Evolutionary conservation across 1,140 invertebrate genomes (phyloP), one percentile per base, ranked within the genome.

Genomic region (Berghia stephanieae): DNA sequence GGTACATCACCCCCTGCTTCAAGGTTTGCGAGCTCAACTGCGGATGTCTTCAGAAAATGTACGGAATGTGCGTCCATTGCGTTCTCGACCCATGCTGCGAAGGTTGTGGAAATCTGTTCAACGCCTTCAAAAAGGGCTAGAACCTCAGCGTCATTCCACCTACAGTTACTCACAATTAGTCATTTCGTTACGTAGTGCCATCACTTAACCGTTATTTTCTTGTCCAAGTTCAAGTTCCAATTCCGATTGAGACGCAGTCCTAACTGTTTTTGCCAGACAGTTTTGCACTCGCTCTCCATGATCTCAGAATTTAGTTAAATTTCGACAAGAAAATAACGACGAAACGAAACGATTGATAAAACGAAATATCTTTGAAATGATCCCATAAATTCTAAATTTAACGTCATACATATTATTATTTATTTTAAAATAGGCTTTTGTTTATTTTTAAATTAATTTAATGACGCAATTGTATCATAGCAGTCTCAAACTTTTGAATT

Each of bases 41-140:
- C 83, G 92, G 92, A 0, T 91, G 92, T 2, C 87, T 90, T 1
- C 91, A 92, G 66, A 92, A 92, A n/a, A 91, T 93, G 79, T 89
- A 92, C 52, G 88, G 90, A 24, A 88, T 91, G 0, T 91, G 91
- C 80, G 89, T 93, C 66, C 91, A 81, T 43, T 86, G 85, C 70
- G 83, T 77, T 31, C 24, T 81, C 36, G 80, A 82, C 42, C 85
- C 85, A 0, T 71, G 67, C 21, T 85, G 79, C 34, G 83, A 84
- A 40, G 77, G 81, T 16, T 81, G 78, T 75, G 82, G 81, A 3
- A 31, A 74, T 18, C 46, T 81, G 42, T 85, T 85, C 79, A 27
- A 52, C n/a, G 74, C 77, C 27, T 84, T 84, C 46, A 81, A 80
- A 52, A 84, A 82, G 60, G 71, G 66, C 44, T 52, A 52, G 46